Evolutionary conservation across 2,888 invertebrate species (phyloP).

Genomic region (Conistra vaccinii): DNA sequence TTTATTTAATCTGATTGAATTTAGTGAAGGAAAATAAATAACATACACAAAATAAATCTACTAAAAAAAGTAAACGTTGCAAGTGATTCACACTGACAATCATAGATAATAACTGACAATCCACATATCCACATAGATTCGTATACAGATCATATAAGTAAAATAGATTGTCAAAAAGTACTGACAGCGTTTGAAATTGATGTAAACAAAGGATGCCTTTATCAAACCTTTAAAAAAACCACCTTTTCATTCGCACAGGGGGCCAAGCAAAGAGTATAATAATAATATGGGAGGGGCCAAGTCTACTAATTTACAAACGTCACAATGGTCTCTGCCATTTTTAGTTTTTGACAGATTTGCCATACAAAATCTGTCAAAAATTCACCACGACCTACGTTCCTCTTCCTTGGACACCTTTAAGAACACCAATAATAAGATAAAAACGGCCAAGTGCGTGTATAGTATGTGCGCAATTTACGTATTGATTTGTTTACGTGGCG

Average conservation of each 20-base stretch:
- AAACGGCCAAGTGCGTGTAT: not conserved
- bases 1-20: not conserved
- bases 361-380: too few relatives aligned
- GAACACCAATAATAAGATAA: not conserved
- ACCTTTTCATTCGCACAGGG: not conserved
- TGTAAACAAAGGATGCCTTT: not conserved
- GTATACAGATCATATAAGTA: too few relatives aligned
- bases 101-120: too few relatives aligned
- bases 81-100: conserved; percentile 11
- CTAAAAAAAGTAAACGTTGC: conserved; percentile 24
- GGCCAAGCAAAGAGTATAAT: too few relatives aligned
- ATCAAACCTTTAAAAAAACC: not conserved
- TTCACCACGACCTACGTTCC: too few relatives aligned
- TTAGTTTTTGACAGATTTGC: too few relatives aligned
- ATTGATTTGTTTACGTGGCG: too few relatives aligned
- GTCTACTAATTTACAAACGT: too few relatives aligned
- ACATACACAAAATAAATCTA: conserved; percentile 29
- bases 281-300: too few relatives aligned
- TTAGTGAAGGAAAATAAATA: conserved; percentile 25
- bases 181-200: not conserved
- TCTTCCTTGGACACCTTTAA: not conserved
- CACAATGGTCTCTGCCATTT: too few relatives aligned
- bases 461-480: too few relatives aligned
- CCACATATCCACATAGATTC: too few relatives aligned
- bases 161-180: not conserved